Evolutionary conservation across 2,888 invertebrate genomes (phyloP).

Genomic region (Dolichopus griseipennis): DNA sequence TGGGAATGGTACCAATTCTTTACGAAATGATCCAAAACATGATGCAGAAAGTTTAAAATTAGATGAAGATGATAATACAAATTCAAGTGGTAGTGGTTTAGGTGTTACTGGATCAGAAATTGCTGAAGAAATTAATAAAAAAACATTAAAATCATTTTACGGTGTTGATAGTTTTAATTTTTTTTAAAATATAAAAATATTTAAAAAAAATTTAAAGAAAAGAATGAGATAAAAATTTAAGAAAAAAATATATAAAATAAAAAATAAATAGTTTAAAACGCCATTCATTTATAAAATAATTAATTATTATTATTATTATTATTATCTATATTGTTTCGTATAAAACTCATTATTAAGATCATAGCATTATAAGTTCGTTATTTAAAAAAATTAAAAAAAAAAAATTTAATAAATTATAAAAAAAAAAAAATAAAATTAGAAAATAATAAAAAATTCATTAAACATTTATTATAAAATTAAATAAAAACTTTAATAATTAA

Average conservation of each 20-base stretch:
- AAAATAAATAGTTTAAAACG: not conserved
- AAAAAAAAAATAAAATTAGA: not conserved
- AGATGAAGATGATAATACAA: slow-evolving; percentile 25
- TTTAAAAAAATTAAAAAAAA: not conserved
- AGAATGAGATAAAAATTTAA: not conserved
- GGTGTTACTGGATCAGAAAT: not conserved
- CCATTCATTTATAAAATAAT: not conserved
- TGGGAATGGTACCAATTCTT: not conserved
- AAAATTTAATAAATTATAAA: too few relatives aligned
- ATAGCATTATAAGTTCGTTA: not conserved
- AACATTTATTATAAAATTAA: too few relatives aligned
- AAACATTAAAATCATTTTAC: not conserved
- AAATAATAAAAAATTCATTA: not conserved
- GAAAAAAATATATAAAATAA: not conserved
- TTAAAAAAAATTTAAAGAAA: not conserved
- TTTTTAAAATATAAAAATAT: not conserved
- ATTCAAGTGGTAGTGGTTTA: slow-evolving; percentile 15
- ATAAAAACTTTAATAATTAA: too few relatives aligned
- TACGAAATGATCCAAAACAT: slow-evolving; percentile 32
- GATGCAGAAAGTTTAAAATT: slow-evolving; percentile 38
- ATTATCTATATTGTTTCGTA: not conserved
- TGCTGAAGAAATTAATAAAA: slow-evolving; percentile 7
- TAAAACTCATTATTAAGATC: not conserved
- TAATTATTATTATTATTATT: not conserved
- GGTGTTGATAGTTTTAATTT: not conserved